Percentiles rank a stretch among this genome's conserved stretches.
These are phyloP conservation scores for Parambassis ranga DNA, from an alignment of 2,797 vertebrate species.

Conservation along the genomic window DNA sequence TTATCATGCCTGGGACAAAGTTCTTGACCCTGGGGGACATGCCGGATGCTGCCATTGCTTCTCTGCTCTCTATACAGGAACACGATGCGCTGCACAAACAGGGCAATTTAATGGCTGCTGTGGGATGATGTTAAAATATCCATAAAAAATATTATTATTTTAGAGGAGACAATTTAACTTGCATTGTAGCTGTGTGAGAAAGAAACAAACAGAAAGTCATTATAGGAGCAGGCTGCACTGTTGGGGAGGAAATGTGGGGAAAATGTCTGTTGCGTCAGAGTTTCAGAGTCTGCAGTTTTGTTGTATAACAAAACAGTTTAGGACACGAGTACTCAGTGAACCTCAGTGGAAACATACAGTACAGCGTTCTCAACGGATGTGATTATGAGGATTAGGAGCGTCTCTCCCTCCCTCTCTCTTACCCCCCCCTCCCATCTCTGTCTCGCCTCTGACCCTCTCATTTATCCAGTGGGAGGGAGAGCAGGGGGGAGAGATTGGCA, in stretches of 20 bases:
- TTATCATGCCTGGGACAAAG: conserved; percentile 58
- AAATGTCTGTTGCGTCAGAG: not conserved
- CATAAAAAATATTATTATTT: conserved; percentile 32
- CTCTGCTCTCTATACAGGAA: conserved; percentile 7
- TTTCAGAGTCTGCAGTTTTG: conserved; percentile 18
- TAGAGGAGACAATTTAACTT: conserved; percentile 3
- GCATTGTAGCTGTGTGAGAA: not conserved
- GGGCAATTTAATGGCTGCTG: conserved; percentile 5
- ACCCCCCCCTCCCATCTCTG: not conserved
- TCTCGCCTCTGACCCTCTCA: conserved; percentile 41
- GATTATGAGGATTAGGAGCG: conserved; percentile 63
- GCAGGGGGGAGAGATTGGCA: conserved; percentile 36
- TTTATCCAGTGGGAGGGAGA: conserved; percentile 26
- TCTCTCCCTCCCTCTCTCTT: conserved; percentile 15
- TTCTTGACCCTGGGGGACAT: conserved; percentile 47
- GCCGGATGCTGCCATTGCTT: conserved; percentile 13
- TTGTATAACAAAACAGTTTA: conserved; percentile 40
- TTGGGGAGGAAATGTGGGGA: not conserved
- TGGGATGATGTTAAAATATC: conserved; percentile 15
- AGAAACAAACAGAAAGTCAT: conserved; percentile 22
- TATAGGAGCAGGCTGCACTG: not conserved
- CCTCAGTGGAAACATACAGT: conserved; percentile 52
- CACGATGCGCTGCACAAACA: not conserved
- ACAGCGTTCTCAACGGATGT: conserved; percentile 59
- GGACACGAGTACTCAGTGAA: conserved; percentile 39